phyloP scores from a whole-genome alignment of 2,888 invertebrate species.

The Netelia melanura region DNA sequence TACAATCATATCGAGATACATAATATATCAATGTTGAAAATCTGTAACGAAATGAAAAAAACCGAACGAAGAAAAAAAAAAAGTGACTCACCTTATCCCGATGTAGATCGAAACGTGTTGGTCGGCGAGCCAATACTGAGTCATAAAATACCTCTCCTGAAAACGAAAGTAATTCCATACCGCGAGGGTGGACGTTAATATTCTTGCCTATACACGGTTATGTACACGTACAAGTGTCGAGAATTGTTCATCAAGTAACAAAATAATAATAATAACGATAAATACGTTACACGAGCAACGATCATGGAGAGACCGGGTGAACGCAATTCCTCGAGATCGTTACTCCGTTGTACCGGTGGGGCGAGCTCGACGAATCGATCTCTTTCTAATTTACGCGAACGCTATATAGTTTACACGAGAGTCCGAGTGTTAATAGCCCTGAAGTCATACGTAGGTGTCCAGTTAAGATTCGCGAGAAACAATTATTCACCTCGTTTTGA shows the following conservation, averaged over 20 bases:
- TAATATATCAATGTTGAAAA: constrained; percentile 30
- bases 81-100: constrained; percentile 53
- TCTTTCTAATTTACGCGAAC: constrained; percentile 46
- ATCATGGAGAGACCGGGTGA: constrained; percentile 52
- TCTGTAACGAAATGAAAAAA: constrained; percentile 24
- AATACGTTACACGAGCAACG: constrained; percentile 9
- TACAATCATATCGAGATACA: not conserved
- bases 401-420: constrained; percentile 28
- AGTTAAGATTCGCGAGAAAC: not conserved
- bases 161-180: constrained; percentile 50
- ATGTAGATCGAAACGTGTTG: constrained; percentile 18
- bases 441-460: not conserved
- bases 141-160: constrained; percentile 52
- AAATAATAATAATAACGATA: constrained; percentile 32
- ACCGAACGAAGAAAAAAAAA: constrained; percentile 34
- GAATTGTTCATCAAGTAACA: constrained; percentile 28
- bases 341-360: constrained; percentile 41
- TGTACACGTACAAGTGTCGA: constrained; percentile 1
- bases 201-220: not conserved
- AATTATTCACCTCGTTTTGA: not conserved
- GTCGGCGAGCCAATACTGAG: constrained; percentile 24
- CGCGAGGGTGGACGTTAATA: constrained; percentile 37
- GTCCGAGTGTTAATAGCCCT: not conserved
- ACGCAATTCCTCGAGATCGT: constrained; percentile 64
- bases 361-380: constrained; percentile 42